Evolutionary conservation across 2,888 invertebrate species (phyloP).

Genomic region (Philhelius pedissequus): DNA sequence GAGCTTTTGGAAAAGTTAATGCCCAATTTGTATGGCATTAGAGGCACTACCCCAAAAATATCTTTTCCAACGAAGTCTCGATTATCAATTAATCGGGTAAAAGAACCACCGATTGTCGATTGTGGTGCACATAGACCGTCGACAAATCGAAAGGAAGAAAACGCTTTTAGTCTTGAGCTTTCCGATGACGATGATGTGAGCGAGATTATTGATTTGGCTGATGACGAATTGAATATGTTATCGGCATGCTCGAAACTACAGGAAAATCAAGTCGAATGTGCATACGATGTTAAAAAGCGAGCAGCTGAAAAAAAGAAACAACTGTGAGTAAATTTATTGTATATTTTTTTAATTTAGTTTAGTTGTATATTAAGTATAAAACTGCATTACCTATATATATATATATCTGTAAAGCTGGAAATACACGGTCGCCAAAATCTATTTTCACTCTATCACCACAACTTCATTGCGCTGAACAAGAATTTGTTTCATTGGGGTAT

Average conservation of each 20-base stretch:
- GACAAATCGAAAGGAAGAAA: conserved; percentile 45
- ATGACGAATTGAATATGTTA: conserved; percentile 71
- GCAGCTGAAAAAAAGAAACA: conserved; percentile 72
- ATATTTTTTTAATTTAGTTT: no score
- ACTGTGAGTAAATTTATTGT: conserved; percentile 71
- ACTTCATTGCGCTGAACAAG: no score
- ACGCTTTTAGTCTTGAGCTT: conserved; percentile 37
- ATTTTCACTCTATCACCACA: no score
- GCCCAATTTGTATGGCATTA: conserved; percentile 69
- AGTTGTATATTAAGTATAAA: no score
- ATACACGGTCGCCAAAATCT: no score
- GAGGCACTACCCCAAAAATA: conserved; percentile 32
- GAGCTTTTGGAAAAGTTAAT: conserved; percentile 66
- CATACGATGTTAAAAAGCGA: conserved; percentile 55
- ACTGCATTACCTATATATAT: no score
- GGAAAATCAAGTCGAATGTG: conserved; percentile 41
- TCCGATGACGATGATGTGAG: conserved; percentile 71
- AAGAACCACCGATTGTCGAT: conserved; percentile 15
- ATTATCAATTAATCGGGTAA: conserved; percentile 52
- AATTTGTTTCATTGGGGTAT: no score
- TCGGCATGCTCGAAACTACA: conserved; percentile 70
- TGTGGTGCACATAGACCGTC: neutral
- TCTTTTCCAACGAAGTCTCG: conserved; percentile 2
- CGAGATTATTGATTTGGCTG: conserved; percentile 71
- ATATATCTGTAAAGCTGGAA: no score